Base-by-base conservation (phyloP, 2,797 vertebrate species). In the Heterohyrax brucei region DNA sequence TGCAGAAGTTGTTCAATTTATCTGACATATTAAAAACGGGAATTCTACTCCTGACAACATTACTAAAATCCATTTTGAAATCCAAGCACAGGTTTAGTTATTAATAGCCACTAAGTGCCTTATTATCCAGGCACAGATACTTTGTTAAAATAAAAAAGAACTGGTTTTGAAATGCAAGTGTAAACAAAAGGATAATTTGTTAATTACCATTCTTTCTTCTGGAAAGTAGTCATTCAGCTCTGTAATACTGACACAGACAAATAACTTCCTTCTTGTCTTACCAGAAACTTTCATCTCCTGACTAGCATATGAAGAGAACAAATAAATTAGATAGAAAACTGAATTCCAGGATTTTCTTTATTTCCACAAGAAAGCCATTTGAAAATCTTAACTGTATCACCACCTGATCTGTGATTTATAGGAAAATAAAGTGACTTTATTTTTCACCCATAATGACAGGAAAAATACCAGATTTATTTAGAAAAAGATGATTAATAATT, bases 171-270 rank as follows among this genome's bases (percentile, higher is more conserved):
- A 87, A 92, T 1, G 72, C 48, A 76, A 96, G 64, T 62, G n/a
- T 89, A 96, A 93, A 89, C 44, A 87, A 85, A 89, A 75, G 59
- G 22, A 84, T 87, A 68, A 89, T 82, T 87, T 91, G 85, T 76
- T 88, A 85, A 93, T 91, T 87, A 89, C 68, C 62, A 95, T 76
- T 79, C 39, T 9, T 33, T 61, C 30, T 87, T 95, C 75, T 50
- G 16, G 5, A 87, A 30, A 89, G 33, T n/a, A 89, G 50, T 13
- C 50, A 82, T 86, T 86, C 9, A 24, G 10, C 86, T 56, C n/a
- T 94, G 85, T 79, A 84, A 73, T 89, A 89, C 44, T 50, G 33
- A 81, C 50, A 53, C 1, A 87, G 21, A 89, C 48, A 88, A 66
- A 44, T 79, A 77, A 66, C 28, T 94, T 82, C 46, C 39, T 75